Conservation (phyloP, 2,888 invertebrate species). For the Hirtodrosophila alboralis region DNA sequence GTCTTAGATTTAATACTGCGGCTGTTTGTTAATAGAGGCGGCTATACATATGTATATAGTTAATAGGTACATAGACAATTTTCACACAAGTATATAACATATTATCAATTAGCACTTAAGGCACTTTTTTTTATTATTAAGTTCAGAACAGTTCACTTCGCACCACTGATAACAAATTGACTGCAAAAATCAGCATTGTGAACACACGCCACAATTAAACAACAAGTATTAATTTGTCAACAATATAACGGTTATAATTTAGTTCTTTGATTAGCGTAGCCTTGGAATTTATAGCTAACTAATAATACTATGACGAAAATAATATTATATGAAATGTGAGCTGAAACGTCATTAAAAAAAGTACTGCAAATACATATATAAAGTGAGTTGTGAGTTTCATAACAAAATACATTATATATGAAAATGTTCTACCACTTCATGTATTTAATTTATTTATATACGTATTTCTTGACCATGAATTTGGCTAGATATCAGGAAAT, state of each 20-base stretch:
- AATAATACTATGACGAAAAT: no score
- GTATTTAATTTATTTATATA: no score
- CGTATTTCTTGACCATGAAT: no score
- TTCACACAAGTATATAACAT: conserved; percentile 35
- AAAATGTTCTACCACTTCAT: no score
- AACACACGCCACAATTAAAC: conserved; percentile 46
- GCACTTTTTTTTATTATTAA: conserved; percentile 40
- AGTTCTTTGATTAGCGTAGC: conserved; percentile 18
- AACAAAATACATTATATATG: no score
- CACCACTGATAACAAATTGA: conserved; percentile 38
- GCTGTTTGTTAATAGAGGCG: conserved; percentile 26
- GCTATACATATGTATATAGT: conserved; percentile 18
- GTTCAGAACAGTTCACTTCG: conserved; percentile 67
- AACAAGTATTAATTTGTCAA: conserved; percentile 32
- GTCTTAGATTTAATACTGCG: conserved; percentile 48
- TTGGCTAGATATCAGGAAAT: no score
- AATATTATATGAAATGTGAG: no score
- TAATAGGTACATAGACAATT: conserved; percentile 2
- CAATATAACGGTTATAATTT: conserved; percentile 18
- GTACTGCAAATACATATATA: no score
- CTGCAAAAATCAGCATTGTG: conserved; percentile 15
- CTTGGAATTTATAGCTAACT: no score
- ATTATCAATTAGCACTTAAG: conserved; percentile 70
- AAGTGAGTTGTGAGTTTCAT: no score
- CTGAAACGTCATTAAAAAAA: no score